Conservation (phyloP, 2,888 invertebrate species). For the Phaonia tiefii region DNA sequence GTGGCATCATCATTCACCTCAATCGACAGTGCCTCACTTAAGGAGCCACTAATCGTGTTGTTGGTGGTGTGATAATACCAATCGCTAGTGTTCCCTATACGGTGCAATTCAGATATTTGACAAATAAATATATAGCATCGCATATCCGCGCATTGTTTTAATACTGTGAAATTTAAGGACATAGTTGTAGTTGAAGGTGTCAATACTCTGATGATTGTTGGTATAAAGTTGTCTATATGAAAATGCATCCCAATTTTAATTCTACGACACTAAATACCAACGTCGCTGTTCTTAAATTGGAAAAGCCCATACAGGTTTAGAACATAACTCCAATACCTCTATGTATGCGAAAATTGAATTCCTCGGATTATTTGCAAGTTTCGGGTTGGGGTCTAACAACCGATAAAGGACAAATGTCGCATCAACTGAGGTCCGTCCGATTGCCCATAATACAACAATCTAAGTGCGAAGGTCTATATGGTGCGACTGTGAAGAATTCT, state of each 20-base stretch:
- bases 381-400: not conserved
- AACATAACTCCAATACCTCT: slow-evolving; percentile 69
- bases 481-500: not conserved
- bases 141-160: not conserved
- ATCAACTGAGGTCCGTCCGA: too few relatives aligned
- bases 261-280: slow-evolving; percentile 70
- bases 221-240: not conserved
- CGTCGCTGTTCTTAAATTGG: slow-evolving; percentile 73
- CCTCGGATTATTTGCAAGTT: not conserved
- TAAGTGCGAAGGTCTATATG: not conserved
- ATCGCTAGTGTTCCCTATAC: too few relatives aligned
- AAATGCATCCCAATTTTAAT: not conserved
- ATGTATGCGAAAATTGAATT: too few relatives aligned
- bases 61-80: too few relatives aligned
- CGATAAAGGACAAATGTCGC: not conserved
- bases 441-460: not conserved
- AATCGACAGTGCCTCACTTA: too few relatives aligned
- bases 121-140: not conserved
- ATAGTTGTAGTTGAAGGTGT: not conserved
- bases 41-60: not conserved
- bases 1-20: too few relatives aligned
- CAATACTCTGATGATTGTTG: not conserved
- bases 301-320: slow-evolving; percentile 67
- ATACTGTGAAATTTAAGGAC: not conserved
- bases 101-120: too few relatives aligned